Conservation (phyloP, 2,113 vertebrate species). For the Aspidoscelis tigris region DNA sequence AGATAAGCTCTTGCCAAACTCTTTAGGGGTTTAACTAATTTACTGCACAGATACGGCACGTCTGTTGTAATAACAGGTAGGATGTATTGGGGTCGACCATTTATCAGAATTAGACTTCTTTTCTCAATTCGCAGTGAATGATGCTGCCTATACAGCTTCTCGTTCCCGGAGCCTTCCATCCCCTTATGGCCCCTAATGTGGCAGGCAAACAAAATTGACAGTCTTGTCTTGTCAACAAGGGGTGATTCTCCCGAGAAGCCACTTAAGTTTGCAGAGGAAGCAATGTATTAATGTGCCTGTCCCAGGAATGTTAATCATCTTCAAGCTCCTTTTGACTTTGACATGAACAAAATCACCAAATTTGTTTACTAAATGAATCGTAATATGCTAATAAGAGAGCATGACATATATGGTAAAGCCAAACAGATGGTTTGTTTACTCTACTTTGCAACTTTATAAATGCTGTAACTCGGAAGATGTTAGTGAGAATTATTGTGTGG, state of each 20-base stretch:
- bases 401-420: constrained; percentile 85
- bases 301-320: constrained; percentile 96
- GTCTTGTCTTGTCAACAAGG: constrained; percentile 95
- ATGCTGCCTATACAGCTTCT: constrained; percentile 83
- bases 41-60: constrained; percentile 85
- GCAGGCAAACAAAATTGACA: constrained; percentile 97
- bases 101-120: constrained; percentile 95
- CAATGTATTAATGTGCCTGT: constrained; percentile 85
- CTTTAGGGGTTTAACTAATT: constrained; percentile 88
- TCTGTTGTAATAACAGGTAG: constrained; percentile 91
- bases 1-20: constrained; percentile 87
- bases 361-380: constrained; percentile 90
- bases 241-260: constrained; percentile 88
- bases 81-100: constrained; percentile 88
- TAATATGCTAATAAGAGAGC: constrained; percentile 91
- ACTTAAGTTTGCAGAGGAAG: constrained; percentile 93
- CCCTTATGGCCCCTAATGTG: constrained; percentile 92
- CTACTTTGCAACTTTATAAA: constrained; percentile 84
- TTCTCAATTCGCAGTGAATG: constrained; percentile 85
- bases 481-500: constrained; percentile 80
- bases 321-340: constrained; percentile 84
- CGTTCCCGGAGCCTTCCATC: constrained; percentile 79
- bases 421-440: constrained; percentile 88
- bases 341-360: constrained; percentile 88
- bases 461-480: constrained; percentile 81